Conservation (phyloP, 2,797 vertebrate genomes). For the Gila robusta region DNA sequence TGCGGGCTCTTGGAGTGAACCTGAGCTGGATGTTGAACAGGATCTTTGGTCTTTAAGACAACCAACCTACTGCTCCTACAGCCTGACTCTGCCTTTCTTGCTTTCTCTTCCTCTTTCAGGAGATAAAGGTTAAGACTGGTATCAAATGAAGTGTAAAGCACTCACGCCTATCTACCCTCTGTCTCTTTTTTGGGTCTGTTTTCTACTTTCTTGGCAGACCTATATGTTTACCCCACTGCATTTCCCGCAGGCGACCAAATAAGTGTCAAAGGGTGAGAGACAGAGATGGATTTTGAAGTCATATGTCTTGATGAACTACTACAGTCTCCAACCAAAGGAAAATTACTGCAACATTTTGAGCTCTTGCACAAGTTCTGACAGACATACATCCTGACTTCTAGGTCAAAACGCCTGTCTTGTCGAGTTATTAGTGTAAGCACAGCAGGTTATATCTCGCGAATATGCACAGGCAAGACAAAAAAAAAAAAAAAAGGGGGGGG, state of each 20-base stretch:
- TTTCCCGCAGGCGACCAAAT: slow-evolving; percentile 41
- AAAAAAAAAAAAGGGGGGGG: too few species aligned
- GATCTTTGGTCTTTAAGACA: slow-evolving; percentile 61
- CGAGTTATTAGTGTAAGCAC: not conserved
- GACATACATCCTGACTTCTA: not conserved
- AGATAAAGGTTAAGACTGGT: slow-evolving; percentile 17
- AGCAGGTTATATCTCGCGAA: not conserved
- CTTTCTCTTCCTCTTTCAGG: not conserved
- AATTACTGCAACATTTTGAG: not conserved
- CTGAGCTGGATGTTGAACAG: slow-evolving; percentile 66
- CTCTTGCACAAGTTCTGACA: slow-evolving; percentile 9
- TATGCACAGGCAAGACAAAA: not conserved
- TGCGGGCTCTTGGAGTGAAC: slow-evolving; percentile 28
- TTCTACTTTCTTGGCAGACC: slow-evolving; percentile 31
- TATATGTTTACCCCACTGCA: slow-evolving; percentile 43
- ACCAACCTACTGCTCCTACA: not conserved
- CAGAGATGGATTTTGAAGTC: slow-evolving; percentile 33
- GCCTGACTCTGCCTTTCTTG: not conserved
- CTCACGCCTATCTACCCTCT: slow-evolving; percentile 29
- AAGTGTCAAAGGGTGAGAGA: slow-evolving; percentile 28
- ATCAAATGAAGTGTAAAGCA: slow-evolving; percentile 47
- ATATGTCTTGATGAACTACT: slow-evolving; percentile 16
- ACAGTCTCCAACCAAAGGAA: not conserved
- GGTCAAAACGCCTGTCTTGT: not conserved
- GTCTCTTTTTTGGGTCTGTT: slow-evolving; percentile 35